These are phyloP conservation scores for Holacanthus passer DNA, from an alignment of 2,113 vertebrate genomes.

Conservation along the genomic window DNA sequence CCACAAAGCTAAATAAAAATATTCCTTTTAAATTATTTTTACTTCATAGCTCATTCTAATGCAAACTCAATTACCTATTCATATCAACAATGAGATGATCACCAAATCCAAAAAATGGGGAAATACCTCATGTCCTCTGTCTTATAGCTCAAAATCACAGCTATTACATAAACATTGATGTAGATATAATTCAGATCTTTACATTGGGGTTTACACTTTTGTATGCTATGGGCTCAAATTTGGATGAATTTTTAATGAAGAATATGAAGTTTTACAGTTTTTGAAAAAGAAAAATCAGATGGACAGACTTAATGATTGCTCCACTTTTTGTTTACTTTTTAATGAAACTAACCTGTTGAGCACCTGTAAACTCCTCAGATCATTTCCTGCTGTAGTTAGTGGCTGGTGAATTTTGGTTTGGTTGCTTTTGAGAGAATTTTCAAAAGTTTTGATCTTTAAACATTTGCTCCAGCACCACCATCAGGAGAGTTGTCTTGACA, in stretches of 20 bases:
- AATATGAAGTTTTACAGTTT: neutral
- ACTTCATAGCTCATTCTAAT: neutral
- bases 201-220: neutral
- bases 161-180: neutral
- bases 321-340: neutral
- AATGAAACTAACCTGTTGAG: neutral
- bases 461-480: neutral
- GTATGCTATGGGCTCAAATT: neutral
- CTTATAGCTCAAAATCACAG: too few relatives aligned
- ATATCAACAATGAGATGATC: too few relatives aligned
- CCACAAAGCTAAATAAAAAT: too few relatives aligned
- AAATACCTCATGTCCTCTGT: too few relatives aligned
- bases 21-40: neutral
- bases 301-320: neutral
- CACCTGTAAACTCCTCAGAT: neutral
- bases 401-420: neutral
- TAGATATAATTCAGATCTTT: neutral
- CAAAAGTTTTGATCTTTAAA: neutral
- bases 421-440: neutral
- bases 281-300: neutral
- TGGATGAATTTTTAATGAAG: neutral
- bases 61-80: too few relatives aligned
- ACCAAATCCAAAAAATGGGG: too few relatives aligned
- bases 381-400: neutral
- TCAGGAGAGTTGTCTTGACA: neutral